A percentile compares a stretch with the other conserved stretches of the same genome.
These are phyloP conservation scores for Leptopilina drosophilae DNA, from an alignment of 2,888 invertebrate species.

Conservation along the genomic window DNA sequence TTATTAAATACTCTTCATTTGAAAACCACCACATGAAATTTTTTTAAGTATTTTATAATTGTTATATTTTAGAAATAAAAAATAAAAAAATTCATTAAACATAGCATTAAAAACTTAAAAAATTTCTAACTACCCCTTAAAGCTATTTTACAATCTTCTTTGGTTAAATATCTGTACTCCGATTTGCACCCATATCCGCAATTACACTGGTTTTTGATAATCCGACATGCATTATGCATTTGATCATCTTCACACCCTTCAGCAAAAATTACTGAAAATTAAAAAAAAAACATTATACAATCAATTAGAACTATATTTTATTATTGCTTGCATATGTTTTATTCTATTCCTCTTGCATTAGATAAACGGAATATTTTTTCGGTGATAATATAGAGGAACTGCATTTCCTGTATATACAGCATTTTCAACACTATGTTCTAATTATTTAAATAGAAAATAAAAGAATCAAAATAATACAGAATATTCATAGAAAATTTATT, in stretches of 20 bases:
- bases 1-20: neutral
- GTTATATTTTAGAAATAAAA: too few species aligned
- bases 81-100: too few species aligned
- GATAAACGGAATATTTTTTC: slow-evolving; percentile 32
- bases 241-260: slow-evolving; percentile 80
- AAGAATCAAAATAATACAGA: too few species aligned
- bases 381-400: slow-evolving; percentile 52
- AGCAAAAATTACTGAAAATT: slow-evolving; percentile 57
- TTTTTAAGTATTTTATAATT: too few species aligned
- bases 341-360: slow-evolving; percentile 16
- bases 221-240: slow-evolving; percentile 82
- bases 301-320: neutral
- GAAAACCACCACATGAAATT: neutral
- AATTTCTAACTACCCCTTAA: slow-evolving; percentile 79
- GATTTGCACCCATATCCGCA: slow-evolving; percentile 84
- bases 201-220: slow-evolving; percentile 80
- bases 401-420: slow-evolving; percentile 60
- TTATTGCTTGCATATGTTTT: too few species aligned
- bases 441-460: too few species aligned
- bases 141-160: slow-evolving; percentile 81
- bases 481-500: too few species aligned
- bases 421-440: too few species aligned
- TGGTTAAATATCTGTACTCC: slow-evolving; percentile 82
- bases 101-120: slow-evolving; percentile 15
- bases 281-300: slow-evolving; percentile 15